phyloP scores from a whole-genome alignment of 1,140 invertebrate species.

The Lordiphosa collinella region DNA sequence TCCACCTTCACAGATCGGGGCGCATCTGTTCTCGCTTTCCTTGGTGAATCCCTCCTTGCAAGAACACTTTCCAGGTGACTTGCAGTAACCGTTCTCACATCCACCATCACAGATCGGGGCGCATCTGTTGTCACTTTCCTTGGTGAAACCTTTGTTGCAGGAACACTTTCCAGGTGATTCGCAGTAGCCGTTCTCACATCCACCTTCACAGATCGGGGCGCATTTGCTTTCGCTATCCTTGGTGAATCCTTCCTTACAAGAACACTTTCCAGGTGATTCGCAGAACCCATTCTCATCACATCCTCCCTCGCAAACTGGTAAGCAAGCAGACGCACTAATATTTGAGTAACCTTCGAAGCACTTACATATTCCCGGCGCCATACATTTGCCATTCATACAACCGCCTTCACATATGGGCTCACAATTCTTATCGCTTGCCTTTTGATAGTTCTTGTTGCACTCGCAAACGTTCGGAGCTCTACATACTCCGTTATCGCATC shows the following conservation, averaged over 20 bases:
- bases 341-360: constrained; percentile 1
- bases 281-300: constrained; percentile 22
- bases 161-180: constrained; percentile 11
- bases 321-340: not conserved
- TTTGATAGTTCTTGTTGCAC: constrained; percentile 79
- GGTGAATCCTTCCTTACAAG: constrained; percentile 8
- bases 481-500: constrained; percentile 50
- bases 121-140: constrained; percentile 3
- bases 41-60: constrained; percentile 11
- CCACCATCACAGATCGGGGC: constrained; percentile 2
- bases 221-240: not conserved
- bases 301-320: not conserved
- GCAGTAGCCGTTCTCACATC: constrained; percentile 31
- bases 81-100: constrained; percentile 32
- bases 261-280: constrained; percentile 11
- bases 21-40: constrained; percentile 4
- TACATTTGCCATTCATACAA: constrained; percentile 24
- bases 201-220: constrained; percentile 4
- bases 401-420: constrained; percentile 19
- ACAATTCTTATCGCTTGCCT: constrained; percentile 59
- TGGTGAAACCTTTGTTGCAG: constrained; percentile 6
- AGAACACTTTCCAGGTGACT: constrained; percentile 8
- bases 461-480: constrained; percentile 36
- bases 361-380: constrained; percentile 20
- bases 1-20: not conserved